Conservation (phyloP, 1,140 invertebrate genomes). For the Drosophila subpulchrella region DNA sequence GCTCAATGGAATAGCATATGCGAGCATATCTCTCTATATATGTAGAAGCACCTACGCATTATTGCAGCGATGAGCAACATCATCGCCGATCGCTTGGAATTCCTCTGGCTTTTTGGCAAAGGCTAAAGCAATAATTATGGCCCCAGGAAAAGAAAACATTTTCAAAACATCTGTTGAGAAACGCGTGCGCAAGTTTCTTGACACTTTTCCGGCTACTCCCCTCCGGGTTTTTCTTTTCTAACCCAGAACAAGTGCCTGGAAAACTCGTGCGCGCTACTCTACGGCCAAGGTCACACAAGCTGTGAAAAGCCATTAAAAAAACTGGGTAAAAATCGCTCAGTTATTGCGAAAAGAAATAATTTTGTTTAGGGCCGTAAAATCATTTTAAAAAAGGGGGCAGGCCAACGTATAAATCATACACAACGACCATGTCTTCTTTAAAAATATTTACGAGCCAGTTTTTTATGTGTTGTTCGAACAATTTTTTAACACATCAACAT, state of each 20-base stretch:
- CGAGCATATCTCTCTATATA: conserved; percentile 4
- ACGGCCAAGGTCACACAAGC: conserved; percentile 63
- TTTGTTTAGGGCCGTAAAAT: conserved; percentile 33
- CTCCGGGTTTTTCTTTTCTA: background rate
- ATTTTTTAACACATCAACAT: conserved; percentile 42
- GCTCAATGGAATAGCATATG: conserved; percentile 33
- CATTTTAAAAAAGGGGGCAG: conserved; percentile 25
- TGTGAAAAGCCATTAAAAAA: conserved; percentile 33
- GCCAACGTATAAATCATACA: conserved; percentile 63
- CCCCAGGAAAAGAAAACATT: conserved; percentile 38
- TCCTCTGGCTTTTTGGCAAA: conserved; percentile 45
- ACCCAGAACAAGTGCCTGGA: conserved; percentile 57
- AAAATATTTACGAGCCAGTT: conserved; percentile 56
- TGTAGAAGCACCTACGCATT: conserved; percentile 52
- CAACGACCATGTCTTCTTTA: conserved; percentile 45
- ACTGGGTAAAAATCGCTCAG: conserved; percentile 29
- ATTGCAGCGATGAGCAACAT: conserved; percentile 38
- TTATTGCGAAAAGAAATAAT: conserved; percentile 25
- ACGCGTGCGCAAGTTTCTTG: conserved; percentile 60
- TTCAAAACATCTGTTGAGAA: conserved; percentile 56
- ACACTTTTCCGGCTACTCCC: conserved; percentile 47
- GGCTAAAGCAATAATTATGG: conserved; percentile 47
- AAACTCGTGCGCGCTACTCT: conserved; percentile 36
- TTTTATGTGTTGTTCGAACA: conserved; percentile 56
- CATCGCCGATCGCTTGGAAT: conserved; percentile 32